Conservation (phyloP, 2,888 invertebrate genomes). For the Acanthoscelides obtectus region DNA sequence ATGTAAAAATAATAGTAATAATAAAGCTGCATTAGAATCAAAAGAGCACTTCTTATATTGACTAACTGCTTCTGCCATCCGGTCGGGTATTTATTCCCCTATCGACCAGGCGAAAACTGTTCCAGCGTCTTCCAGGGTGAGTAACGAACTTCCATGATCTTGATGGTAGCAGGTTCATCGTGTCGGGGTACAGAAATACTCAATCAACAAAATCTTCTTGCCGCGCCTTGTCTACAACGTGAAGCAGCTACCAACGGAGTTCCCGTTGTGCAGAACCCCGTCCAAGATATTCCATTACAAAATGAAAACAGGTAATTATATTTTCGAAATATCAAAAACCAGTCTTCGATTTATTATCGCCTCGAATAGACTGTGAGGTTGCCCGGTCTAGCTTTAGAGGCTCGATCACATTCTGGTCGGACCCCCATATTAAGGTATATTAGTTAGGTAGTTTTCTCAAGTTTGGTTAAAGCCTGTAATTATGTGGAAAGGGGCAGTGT, state of each 20-base stretch:
- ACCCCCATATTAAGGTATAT: constrained; percentile 44
- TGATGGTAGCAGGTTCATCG: too few species aligned
- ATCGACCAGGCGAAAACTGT: too few species aligned
- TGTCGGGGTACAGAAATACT: too few species aligned
- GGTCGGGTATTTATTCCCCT: too few species aligned
- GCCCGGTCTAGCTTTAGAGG: constrained; percentile 3
- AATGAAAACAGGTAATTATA: constrained; percentile 46
- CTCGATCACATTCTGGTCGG: constrained; percentile 37
- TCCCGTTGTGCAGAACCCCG: constrained; percentile 15
- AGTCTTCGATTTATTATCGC: constrained; percentile 54
- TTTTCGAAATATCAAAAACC: constrained; percentile 48
- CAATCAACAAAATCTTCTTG: too few species aligned
- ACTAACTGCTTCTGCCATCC: too few species aligned
- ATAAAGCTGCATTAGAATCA: too few species aligned
- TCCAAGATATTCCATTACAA: constrained; percentile 42
- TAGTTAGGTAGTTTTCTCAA: constrained; percentile 47
- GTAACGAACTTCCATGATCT: too few species aligned
- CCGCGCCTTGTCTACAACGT: neutral
- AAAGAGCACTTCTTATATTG: too few species aligned
- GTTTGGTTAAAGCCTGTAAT: constrained; percentile 46
- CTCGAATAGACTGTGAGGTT: constrained; percentile 42
- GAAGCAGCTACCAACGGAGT: neutral
- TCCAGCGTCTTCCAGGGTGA: too few species aligned
- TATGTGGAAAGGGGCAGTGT: constrained; percentile 23
- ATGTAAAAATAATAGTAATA: too few species aligned